phyloP scores from a whole-genome alignment of 2,797 vertebrate species.

The Salmo trutta region DNA sequence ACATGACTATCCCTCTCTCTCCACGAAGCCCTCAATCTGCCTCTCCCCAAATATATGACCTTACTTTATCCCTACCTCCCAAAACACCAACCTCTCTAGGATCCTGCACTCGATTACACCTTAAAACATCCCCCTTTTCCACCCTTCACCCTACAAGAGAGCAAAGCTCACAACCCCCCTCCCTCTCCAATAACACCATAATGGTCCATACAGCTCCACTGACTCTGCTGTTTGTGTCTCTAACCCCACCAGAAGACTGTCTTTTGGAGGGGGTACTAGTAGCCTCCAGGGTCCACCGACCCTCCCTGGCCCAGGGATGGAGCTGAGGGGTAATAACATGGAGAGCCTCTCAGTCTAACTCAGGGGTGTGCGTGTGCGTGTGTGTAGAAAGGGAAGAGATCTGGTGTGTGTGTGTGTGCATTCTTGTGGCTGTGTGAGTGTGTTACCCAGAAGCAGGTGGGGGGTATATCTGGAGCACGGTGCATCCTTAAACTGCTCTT shows the following conservation, averaged over 20 bases:
- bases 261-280: background rate
- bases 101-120: no score
- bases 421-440: background rate
- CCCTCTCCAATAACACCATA: no score
- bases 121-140: background rate
- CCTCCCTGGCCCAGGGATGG: conserved; percentile 33
- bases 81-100: background rate
- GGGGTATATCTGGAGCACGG: conserved; percentile 27
- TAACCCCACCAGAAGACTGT: conserved; percentile 17
- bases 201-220: conserved; percentile 1
- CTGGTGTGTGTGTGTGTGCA: background rate
- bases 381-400: background rate
- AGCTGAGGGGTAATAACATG: conserved; percentile 47
- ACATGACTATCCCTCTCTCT: background rate
- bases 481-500: conserved; percentile 18
- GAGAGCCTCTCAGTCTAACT: conserved; percentile 36
- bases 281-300: conserved; percentile 14
- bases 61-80: background rate
- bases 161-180: background rate
- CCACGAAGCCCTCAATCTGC: background rate
- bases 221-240: background rate
- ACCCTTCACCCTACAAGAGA: conserved; percentile 6
- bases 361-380: background rate
- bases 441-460: conserved; percentile 26
- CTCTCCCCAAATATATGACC: background rate